Evolutionary conservation across 2,888 invertebrate species (phyloP).

Genomic region (Epirrhoe tristata): DNA sequence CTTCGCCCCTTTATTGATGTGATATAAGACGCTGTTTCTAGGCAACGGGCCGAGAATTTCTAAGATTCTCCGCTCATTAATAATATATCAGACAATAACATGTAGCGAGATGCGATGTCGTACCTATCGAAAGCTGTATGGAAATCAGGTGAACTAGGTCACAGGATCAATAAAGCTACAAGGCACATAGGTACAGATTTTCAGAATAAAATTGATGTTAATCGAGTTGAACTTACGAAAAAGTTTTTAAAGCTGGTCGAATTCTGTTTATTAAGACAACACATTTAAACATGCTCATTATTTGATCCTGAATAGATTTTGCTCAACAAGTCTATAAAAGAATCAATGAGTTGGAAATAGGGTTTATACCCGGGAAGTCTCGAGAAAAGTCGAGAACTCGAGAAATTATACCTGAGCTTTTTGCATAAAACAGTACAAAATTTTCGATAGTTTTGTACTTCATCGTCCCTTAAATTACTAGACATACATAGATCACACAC

Average conservation of each 20-base stretch:
- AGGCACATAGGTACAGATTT: slow-evolving; percentile 1
- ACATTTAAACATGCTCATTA: no score
- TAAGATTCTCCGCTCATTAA: neutral
- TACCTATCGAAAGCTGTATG: slow-evolving; percentile 1
- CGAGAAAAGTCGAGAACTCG: no score
- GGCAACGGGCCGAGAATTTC: neutral
- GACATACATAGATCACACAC: no score
- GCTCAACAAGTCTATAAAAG: neutral
- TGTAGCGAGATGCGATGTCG: neutral
- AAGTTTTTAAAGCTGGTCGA: no score
- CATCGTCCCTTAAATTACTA: no score
- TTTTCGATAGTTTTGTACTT: no score
- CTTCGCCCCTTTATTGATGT: neutral
- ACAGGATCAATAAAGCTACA: slow-evolving; percentile 11
- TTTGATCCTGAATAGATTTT: no score
- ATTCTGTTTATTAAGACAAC: no score
- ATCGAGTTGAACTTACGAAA: neutral
- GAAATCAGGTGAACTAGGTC: slow-evolving; percentile 14
- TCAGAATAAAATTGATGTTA: neutral
- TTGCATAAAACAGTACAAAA: no score
- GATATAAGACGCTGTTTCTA: neutral
- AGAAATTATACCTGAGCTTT: no score
- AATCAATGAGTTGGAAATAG: no score
- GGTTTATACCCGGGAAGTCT: no score
- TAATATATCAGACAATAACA: neutral